Base-by-base conservation (phyloP, 1,140 invertebrate genomes). In the Cotesia vestalis region DNA sequence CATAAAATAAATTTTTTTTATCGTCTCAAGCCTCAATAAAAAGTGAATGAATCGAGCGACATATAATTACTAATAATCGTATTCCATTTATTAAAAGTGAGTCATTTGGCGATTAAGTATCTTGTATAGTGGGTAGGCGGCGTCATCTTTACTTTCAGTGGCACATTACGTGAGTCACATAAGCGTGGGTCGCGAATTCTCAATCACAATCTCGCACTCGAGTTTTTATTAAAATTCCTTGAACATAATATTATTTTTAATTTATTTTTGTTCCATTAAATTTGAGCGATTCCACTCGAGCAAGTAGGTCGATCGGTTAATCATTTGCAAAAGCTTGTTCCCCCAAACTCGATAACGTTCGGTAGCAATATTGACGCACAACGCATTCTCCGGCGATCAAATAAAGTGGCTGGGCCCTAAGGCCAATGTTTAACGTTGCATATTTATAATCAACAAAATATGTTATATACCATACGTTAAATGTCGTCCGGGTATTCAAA, bases 261-360 rank as follows among this genome's bases (percentile, higher is more conserved):
- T 46, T 46, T 46, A 17, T 46, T 46, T 46, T 46, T 46, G 8
- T 2, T 2, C 57, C 4, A 20, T 59, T 27, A 27, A 27, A 27
- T 27, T 59, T 59, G 2, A 59, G 4, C 17, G 17, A 59, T 20
- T 59, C 0, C 8, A 17, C 17, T 6, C 17, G 4, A 12, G 12
- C 57, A 69, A 69, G 52, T 60, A 40, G 67, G 67, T 69, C 67
- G 67, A 59, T 60, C 35, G 55, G 55, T 69, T 57, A 53, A 69
- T 69, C 67, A 69, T 55, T 69, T 40, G 35, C 46, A 55, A 69
- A 53, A 69, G 17, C 8, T 8, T 5, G 36, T 40, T 35, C 14
- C 53, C n/a, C 67, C 55, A 59, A 38, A 69, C 35, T 60, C 67
- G 67, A 69, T 69, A 69, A 69, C 67, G 67, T 69, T 59, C 67